Conservation (phyloP, 1,140 invertebrate genomes). For the Zaprionus tsacasi region DNA sequence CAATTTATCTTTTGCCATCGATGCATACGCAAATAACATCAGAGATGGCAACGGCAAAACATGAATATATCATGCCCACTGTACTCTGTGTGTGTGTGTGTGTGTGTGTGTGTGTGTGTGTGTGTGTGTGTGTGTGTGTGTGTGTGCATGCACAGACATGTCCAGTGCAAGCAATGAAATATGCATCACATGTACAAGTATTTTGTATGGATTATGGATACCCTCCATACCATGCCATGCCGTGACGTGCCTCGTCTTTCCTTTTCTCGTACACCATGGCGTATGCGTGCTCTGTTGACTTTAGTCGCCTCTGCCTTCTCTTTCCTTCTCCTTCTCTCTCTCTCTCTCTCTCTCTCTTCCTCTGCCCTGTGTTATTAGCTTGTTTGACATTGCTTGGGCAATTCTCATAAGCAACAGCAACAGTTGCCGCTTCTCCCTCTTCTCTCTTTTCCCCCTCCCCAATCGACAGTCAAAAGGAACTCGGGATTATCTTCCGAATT, state of each 20-base stretch:
- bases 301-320: conserved; percentile 33
- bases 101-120: neutral
- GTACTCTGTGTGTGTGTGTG: neutral
- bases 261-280: conserved; percentile 15
- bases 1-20: conserved; percentile 40
- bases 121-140: neutral
- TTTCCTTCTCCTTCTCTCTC: conserved; percentile 1
- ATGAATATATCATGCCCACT: conserved; percentile 36
- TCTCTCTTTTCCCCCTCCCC: neutral
- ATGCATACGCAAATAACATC: conserved; percentile 34
- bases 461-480: neutral
- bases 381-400: conserved; percentile 43
- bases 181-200: conserved; percentile 50
- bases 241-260: too few species aligned
- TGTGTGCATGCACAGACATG: conserved; percentile 14
- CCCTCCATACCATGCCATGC: neutral
- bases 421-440: neutral
- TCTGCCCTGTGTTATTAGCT: conserved; percentile 47
- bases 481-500: conserved; percentile 11
- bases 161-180: conserved; percentile 36
- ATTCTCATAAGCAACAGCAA: conserved; percentile 33
- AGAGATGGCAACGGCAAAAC: conserved; percentile 18
- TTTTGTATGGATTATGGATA: conserved; percentile 44
- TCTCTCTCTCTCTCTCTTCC: neutral
- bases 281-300: conserved; percentile 42